Evolutionary conservation across 2,888 invertebrate species (phyloP).

Genomic region (Spilosoma lubricipeda): DNA sequence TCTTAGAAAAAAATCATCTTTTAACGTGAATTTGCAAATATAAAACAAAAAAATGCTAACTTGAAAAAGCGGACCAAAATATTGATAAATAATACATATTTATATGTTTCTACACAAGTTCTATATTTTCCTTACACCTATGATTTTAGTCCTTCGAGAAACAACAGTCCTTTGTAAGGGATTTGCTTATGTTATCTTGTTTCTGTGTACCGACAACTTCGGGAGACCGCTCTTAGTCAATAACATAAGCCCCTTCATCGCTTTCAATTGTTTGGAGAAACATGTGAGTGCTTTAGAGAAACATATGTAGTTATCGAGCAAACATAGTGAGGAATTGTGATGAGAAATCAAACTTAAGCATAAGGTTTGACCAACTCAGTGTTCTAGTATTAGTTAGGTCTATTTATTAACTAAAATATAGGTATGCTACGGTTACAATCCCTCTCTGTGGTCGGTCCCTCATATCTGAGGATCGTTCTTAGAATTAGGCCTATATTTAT

Average conservation of each 20-base stretch:
- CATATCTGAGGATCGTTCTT: not conserved
- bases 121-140: not conserved
- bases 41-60: not conserved
- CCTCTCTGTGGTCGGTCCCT: not conserved
- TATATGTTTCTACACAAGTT: not conserved
- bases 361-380: not conserved
- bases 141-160: conserved; percentile 1
- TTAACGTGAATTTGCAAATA: not conserved
- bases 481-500: not conserved
- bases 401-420: not conserved
- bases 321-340: not conserved
- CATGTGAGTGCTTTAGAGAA: not conserved
- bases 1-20: not conserved
- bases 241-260: not conserved
- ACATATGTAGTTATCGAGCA: conserved; percentile 3
- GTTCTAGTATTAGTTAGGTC: not conserved
- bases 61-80: not conserved
- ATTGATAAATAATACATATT: not conserved
- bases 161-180: conserved; percentile 1
- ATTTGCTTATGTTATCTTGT: conserved; percentile 6
- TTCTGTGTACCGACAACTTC: conserved; percentile 14
- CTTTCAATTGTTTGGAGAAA: conserved; percentile 1
- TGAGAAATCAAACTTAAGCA: not conserved
- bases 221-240: conserved; percentile 15
- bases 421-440: not conserved